Evolutionary conservation across 2,797 vertebrate species (phyloP), one percentile per base, ranked within the genome.

Genomic region (Hoplostethus mediterraneus): DNA sequence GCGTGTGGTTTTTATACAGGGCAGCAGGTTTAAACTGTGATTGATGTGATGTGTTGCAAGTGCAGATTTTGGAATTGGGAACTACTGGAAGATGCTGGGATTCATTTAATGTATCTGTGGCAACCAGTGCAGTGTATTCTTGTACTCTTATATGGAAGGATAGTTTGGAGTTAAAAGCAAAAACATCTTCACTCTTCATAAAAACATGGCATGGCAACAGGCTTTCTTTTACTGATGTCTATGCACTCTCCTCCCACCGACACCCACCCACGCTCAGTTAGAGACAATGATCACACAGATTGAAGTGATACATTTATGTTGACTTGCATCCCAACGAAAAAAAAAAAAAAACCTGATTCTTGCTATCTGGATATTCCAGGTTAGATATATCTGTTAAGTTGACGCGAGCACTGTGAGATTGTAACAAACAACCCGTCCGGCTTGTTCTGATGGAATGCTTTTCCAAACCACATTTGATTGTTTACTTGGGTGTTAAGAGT

Each of bases 241-340:
- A 0, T 71, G 73, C 45, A 30, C 78, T 78, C 57, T 78, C 79
- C 85, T 81, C 83, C 85, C 75, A 90, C 86, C 66, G 30, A 68
- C 74, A 79, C 82, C 65, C 81, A 77, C 89, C 79, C 73, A 88
- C 86, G 68, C 52, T 40, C 14, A n/a, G 0, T 1, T 59, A 64
- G 59, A 83, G 79, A 84, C 81, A 86, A 87, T 77, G 77, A 67
- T 51, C 68, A 59, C 25, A 0, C 77, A 71, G 75, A 72, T 60
- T 81, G 66, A 79, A 76, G 69, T 87, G 63, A 84, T 83, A 73
- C 66, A 61, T 79, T 89, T 81, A 67, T 74, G 59, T 74, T 85
- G 82, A 90, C 84, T 82, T 71, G 66, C 68, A 72, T 83, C 66
- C 66, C 44, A 57, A 52, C 59, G 64, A 78, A 83, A 86, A 60